A percentile compares a stretch with the other conserved stretches of the same genome.
These are phyloP conservation scores for Panagrolaimus sp. DNA, from an alignment of 1,140 invertebrate species.

Conservation along the genomic window DNA sequence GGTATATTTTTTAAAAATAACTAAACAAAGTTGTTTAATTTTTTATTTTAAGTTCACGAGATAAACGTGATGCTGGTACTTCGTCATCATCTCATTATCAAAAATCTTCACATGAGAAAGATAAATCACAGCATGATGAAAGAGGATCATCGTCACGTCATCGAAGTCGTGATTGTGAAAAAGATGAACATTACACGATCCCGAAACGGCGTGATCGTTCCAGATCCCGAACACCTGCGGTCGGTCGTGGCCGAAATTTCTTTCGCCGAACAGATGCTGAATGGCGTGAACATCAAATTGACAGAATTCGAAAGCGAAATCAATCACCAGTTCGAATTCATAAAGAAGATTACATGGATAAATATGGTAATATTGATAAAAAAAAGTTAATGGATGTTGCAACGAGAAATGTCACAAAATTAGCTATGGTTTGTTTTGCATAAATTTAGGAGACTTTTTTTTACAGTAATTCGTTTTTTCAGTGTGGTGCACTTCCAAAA, in stretches of 20 bases:
- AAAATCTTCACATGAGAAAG: not conserved
- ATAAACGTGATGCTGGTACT: too few species aligned
- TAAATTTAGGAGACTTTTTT: not conserved
- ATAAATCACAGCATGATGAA: not conserved
- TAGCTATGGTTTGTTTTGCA: constrained; percentile 5
- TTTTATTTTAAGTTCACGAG: too few species aligned
- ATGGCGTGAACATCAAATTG: constrained; percentile 17
- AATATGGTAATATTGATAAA: constrained; percentile 2
- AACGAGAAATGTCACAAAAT: constrained; percentile 3
- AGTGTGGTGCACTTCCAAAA: not conserved
- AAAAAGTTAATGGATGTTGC: constrained; percentile 12
- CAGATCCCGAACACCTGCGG: not conserved
- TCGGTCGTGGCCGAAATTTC: constrained; percentile 7
- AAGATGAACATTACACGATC: not conserved
- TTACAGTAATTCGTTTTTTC: not conserved
- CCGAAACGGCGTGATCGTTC: not conserved
- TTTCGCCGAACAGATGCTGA: constrained; percentile 12
- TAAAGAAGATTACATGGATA: not conserved
- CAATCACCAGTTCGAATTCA: not conserved
- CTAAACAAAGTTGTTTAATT: too few species aligned
- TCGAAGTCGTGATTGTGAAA: not conserved
- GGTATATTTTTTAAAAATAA: too few species aligned
- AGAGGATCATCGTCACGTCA: not conserved
- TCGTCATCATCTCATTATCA: not conserved
- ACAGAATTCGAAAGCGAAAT: not conserved